Evolutionary conservation across 1,140 invertebrate genomes (phyloP), one percentile per base, ranked within the genome.

Genomic region (Ctenoplectra terminalis): DNA sequence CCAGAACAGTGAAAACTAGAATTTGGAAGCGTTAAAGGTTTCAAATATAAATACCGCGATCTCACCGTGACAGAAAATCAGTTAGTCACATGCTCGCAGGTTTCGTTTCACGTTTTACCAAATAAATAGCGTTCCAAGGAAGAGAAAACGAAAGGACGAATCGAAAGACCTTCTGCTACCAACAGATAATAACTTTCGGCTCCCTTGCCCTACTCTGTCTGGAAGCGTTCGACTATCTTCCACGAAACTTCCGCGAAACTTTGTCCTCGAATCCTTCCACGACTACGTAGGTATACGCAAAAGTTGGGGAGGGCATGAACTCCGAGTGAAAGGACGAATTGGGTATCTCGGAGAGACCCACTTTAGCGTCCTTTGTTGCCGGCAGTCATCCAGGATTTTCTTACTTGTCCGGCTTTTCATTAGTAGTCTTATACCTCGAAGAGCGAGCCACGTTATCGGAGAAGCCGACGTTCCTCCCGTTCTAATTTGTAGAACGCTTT

Each of bases 161-260:
- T 73, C 29, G 72, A 52, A 54, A 76, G 40, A 64, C 88, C 87
- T 88, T 88, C 88, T 87, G 89, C 73, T 87, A 66, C 83, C 69
- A 88, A 66, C 76, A 87, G 89, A 90, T 90, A 90, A 90, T 90
- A 90, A 90, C 83, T 90, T 87, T 63, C 64, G 85, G 82, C 84
- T 84, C 74, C 75, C 54, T 34, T 5, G 31, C 60, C 43, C 40
- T 40, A 31, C 29, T 5, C 56, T 40, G 52, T 60, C 50, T 75
- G 50, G 23, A 70, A 79, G 50, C 52, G 63, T 66, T 64, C 85
- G 56, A 52, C 76, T 78, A 74, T 82, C 77, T 83, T 79, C 48
- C 67, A 29, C 26, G 71, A 76, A 85, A 88, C 67, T 88, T 87
- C 40, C 37, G n/a, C 3, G 15, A 56, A 88, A 88, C 75, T 88